These are phyloP conservation scores for Druon quercuslanigerum DNA, from an alignment of 1,140 invertebrate genomes.

Conservation along the genomic window DNA sequence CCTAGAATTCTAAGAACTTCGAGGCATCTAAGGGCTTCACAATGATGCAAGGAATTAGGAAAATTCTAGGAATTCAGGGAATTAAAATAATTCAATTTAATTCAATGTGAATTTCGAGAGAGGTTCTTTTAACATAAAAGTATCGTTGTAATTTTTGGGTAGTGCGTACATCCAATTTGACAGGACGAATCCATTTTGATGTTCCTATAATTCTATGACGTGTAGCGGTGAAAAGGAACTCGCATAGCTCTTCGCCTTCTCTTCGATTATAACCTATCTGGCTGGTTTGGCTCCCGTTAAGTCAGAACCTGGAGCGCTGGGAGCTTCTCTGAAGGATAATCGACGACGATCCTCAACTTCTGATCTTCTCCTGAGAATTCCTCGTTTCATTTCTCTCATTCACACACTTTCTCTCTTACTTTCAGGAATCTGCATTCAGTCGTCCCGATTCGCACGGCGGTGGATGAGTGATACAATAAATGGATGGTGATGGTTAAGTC, in stretches of 20 bases:
- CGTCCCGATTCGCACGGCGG: conserved; percentile 37
- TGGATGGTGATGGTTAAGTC: conserved; percentile 71
- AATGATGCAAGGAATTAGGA: too few relatives aligned
- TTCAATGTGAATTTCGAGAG: too few relatives aligned
- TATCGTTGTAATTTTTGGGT: too few relatives aligned
- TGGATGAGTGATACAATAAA: conserved; percentile 59
- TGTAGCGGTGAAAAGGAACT: conserved; percentile 23
- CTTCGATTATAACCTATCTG: not conserved
- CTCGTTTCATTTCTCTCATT: conserved; percentile 33
- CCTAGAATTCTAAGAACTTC: too few relatives aligned
- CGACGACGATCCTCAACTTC: not conserved
- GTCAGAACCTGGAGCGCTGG: not conserved
- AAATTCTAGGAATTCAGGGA: too few relatives aligned
- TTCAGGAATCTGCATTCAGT: conserved; percentile 47
- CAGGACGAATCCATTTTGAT: not conserved
- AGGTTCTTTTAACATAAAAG: too few relatives aligned
- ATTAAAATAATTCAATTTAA: too few relatives aligned
- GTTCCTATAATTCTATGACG: not conserved
- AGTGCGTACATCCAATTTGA: not conserved
- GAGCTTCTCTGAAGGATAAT: not conserved
- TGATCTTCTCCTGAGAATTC: conserved; percentile 22
- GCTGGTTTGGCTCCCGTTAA: not conserved
- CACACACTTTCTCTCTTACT: conserved; percentile 33
- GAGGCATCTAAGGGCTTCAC: too few relatives aligned
- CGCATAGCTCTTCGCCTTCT: conserved; percentile 32